Base-by-base conservation (phyloP, 1,140 invertebrate species). In the Cherax destructor region DNA sequence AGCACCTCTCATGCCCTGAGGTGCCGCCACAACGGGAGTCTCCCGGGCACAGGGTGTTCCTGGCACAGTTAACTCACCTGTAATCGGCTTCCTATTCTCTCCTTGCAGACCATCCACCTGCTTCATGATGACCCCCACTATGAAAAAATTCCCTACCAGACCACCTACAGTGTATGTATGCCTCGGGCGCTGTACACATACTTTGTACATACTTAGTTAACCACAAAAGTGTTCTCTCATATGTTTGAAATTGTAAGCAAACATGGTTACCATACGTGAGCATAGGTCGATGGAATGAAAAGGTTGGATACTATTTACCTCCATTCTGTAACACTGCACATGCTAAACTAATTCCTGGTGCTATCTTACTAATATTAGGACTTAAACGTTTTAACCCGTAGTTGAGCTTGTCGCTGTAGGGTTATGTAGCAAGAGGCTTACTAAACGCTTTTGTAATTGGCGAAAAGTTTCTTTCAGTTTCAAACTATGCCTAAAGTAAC, bases 131-230 rank as follows among this genome's bases (percentile, higher is more conserved):
- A 95, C 93, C 94, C 94, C 52, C 94, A 95, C 93, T 95, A 95
- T 93, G 95, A 95, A 94, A 95, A 95, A 93, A 95, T 95, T 91
- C 95, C 94, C 85, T 95, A 95, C 93, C 94, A 95, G 93, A 94
- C 92, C 78, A 93, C 92, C 91, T 93, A 93, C 91, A 93, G 92
- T 93, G 92, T 93, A 93, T 93, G 92, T 93, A 93, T 92, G 87
- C 92, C 89, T 91, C 76, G 83, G 89, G 89, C 81, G 89, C 89
- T 84, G 76, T 79, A 86, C 89, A 79, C 83, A 78, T 85, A 76
- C 85, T 86, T 86, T 86, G 84, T 76, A 76, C 83, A 78, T 80
- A 90, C 69, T 78, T 72, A 84, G 77, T 30, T 72, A 52, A 72
- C 50, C 74, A 79, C 41, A 24, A 21, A 86, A 24, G 30, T 6